Base-by-base conservation (phyloP, 2,113 vertebrate genomes). In the Malaclemys terrapin region DNA sequence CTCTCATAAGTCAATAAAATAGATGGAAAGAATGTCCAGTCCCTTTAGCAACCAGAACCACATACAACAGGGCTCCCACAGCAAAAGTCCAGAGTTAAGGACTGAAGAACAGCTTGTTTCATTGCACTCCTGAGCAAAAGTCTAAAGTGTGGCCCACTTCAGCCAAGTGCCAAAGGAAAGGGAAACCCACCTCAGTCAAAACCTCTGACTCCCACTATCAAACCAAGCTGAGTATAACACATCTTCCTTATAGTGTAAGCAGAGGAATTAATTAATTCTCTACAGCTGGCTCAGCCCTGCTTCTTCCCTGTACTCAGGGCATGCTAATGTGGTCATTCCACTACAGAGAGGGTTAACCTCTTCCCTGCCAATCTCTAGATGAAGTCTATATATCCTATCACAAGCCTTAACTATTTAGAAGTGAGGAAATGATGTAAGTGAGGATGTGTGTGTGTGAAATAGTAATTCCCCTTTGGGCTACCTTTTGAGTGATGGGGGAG, bases 1-100 rank as follows among this genome's bases (percentile, higher is more conserved):
- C 84, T 17, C 0, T 1, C 49, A 89, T 92, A 82, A 57, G 84
- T 86, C 4, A 0, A 0, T 14, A 72, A 12, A 80, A 76, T 13
- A 25, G 38, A 88, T 94, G 95, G 89, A 95, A 95, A 95, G 88
- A 94, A 10, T 6, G 38, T 88, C 45, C 82, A 84, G 13, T 45
- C 10, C 75, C 78, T 31, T 2, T 45, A 76, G 45, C 38, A 6
- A 84, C 82, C 89, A 95, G 83, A 72, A 72, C 94, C 79, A 86
- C 42, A 47, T 45, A 84, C 62, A 95, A 45, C 72, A 93, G 83
- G 56, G 81, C 91, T 80, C 52, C 85, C 27, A 45, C 72, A 25
- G 42, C 19, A 50, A 87, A 35, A 92, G 72, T 35, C 93, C 94
- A 57, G 4, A 53, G 83, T 91, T 95, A 90, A 90, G 25, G 90